Evolutionary conservation across 2,797 vertebrate species (phyloP).

Genomic region (Rhinoraja longicauda): DNA sequence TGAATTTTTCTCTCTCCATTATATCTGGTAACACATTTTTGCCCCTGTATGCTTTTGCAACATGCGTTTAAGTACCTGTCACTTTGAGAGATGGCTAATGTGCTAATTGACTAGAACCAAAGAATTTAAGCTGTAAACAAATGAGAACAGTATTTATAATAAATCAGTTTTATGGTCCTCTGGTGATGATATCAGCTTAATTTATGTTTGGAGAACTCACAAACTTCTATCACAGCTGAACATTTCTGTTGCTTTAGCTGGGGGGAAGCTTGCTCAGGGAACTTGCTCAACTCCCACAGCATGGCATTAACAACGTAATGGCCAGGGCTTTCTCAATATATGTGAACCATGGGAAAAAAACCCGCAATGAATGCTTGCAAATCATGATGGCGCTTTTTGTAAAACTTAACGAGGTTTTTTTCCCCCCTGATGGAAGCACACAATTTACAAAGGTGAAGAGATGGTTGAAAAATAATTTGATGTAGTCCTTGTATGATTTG

Average conservation of each 20-base stretch:
- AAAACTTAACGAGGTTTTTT: background rate
- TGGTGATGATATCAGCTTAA: constrained; percentile 89
- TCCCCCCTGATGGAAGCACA: background rate
- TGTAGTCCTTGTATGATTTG: background rate
- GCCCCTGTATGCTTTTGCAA: constrained; percentile 50
- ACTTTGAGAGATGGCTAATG: constrained; percentile 83
- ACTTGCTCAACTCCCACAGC: constrained; percentile 54
- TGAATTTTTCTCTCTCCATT: background rate
- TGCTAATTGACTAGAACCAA: constrained; percentile 76
- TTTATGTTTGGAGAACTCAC: constrained; percentile 83
- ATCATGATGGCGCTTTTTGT: background rate
- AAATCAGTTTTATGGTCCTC: constrained; percentile 97
- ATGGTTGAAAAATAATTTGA: background rate
- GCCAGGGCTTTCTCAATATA: background rate
- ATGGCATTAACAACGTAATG: constrained; percentile 44
- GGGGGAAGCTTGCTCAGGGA: constrained; percentile 53
- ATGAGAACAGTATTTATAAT: constrained; percentile 94
- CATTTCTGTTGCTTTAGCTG: constrained; percentile 55
- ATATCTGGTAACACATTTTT: constrained; percentile 42
- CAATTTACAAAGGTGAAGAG: background rate
- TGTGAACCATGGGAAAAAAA: background rate
- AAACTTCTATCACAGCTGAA: constrained; percentile 80
- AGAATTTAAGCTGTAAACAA: constrained; percentile 97
- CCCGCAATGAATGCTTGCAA: background rate
- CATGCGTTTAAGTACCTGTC: constrained; percentile 79